phyloP scores from a whole-genome alignment of 1,140 invertebrate genomes.

The Drosophila yakuba region DNA sequence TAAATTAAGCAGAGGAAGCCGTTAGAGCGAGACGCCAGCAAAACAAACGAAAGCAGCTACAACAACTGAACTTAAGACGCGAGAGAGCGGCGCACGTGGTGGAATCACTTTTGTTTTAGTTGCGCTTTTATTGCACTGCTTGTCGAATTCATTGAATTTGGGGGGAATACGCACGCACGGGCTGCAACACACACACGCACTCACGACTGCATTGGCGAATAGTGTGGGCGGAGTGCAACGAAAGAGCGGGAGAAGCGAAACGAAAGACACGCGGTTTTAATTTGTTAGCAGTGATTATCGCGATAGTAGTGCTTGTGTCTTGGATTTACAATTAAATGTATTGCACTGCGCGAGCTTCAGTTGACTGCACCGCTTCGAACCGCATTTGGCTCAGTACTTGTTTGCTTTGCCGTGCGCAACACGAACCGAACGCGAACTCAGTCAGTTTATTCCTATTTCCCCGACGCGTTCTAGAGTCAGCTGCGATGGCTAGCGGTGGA shows the following conservation, averaged over 20 bases:
- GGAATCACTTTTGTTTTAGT: conserved; percentile 66
- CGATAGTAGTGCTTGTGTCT: conserved; percentile 10
- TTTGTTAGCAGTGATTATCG: conserved; percentile 13
- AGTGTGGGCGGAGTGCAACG: conserved; percentile 12
- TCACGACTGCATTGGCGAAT: conserved; percentile 10
- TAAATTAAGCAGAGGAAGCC: not conserved
- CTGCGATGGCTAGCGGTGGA: not conserved
- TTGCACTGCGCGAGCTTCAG: conserved; percentile 31
- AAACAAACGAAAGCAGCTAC: conserved; percentile 51
- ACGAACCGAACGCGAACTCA: conserved; percentile 52
- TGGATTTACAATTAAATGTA: conserved; percentile 21
- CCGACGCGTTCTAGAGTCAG: not conserved
- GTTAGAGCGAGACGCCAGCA: conserved; percentile 26
- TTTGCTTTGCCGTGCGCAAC: conserved; percentile 34
- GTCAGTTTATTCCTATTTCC: not conserved
- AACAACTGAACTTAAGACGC: conserved; percentile 39
- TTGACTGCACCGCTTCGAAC: conserved; percentile 36
- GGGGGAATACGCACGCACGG: not conserved
- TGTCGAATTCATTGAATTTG: conserved; percentile 36
- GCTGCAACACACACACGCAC: conserved; percentile 24
- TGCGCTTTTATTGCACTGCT: conserved; percentile 24
- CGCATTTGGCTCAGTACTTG: conserved; percentile 30
- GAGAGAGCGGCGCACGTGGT: conserved; percentile 56
- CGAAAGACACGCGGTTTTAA: conserved; percentile 28
- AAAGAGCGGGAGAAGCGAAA: conserved; percentile 26